A percentile compares a stretch with the other conserved stretches of the same genome.
phyloP scores from a whole-genome alignment of 2,113 vertebrate species.

The Procapra przewalskii region DNA sequence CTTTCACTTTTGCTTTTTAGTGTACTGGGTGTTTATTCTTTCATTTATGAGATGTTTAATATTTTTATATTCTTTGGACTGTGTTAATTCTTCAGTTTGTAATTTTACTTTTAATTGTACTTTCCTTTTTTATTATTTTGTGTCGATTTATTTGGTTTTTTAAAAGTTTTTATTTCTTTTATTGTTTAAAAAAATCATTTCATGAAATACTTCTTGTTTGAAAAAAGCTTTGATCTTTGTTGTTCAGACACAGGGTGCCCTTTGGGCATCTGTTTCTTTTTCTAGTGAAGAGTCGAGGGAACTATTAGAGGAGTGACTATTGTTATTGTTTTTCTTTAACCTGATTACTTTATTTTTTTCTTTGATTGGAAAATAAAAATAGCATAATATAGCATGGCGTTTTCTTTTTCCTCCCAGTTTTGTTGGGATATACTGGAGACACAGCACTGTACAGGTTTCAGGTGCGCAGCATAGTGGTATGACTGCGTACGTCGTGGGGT shows the following conservation, averaged over 20 bases:
- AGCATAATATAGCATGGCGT: neutral
- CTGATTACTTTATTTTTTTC: neutral
- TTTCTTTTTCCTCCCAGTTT: neutral
- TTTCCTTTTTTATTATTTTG: neutral
- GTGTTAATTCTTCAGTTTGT: neutral
- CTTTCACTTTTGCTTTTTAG: neutral
- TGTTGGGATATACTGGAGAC: neutral
- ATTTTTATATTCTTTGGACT: neutral
- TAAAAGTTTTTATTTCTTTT: neutral
- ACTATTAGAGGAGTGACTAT: neutral
- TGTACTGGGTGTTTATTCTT: neutral
- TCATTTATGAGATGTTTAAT: neutral
- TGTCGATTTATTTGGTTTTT: neutral
- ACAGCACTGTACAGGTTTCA: neutral
- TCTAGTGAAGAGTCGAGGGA: neutral
- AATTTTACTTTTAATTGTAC: neutral
- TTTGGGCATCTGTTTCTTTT: neutral
- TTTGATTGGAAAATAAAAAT: neutral
- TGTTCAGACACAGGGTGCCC: neutral
- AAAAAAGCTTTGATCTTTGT: neutral
- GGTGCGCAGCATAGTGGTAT: accelerated
- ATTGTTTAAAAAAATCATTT: neutral
- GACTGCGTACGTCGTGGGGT: accelerated
- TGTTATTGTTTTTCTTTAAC: neutral
- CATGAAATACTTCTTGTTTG: neutral